Base-by-base conservation (phyloP, 1,140 invertebrate genomes). In the Lucilia cuprina region DNA sequence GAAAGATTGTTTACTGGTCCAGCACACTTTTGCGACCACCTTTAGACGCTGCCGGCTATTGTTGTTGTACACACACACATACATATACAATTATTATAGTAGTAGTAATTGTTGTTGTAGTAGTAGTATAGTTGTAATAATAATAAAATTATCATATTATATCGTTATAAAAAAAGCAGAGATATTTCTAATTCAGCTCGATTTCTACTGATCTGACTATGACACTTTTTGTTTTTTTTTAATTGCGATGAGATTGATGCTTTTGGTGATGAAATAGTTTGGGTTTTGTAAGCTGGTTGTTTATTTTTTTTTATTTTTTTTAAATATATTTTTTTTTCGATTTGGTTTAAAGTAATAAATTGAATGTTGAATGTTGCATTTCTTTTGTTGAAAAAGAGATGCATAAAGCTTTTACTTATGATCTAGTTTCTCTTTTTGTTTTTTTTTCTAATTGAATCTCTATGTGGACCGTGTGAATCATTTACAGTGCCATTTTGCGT, bases 1-100 rank as follows among this genome's bases (percentile, higher is more conserved):
- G 89, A 88, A 87, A 91, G 88, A 88, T 86, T 87, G 13, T 85
- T 86, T 91, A 90, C 87, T 89, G 88, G 86, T 91, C 89, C 89
- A 91, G 88, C 88, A 87, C 88, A 87, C 86, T 87, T 85, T 88
- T 87, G 88, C 88, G 87, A 87, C 86, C 87, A 87, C 88, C 88
- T 86, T 89, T 90, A 87, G 89, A 86, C 87, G 89, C 86, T 89
- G 86, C 85, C 85, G 88, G 89, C 89, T 91, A 30, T 30, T 30
- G 88, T 86, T 70, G 30, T 70, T 88, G 88, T 88, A 87, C 86
- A 89, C 84, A 83, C 86, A 87, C 78, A 85, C 83, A 85, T 83
- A 83, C 74, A 78, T 84, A 78, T 84, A 84, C 47, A 84, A 77
- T 83, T 65, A 83, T 83, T 49, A 82, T 83, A 83, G 60, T 82